phyloP scores from a whole-genome alignment of 2,797 vertebrate genomes.

The Crax fasciolata region DNA sequence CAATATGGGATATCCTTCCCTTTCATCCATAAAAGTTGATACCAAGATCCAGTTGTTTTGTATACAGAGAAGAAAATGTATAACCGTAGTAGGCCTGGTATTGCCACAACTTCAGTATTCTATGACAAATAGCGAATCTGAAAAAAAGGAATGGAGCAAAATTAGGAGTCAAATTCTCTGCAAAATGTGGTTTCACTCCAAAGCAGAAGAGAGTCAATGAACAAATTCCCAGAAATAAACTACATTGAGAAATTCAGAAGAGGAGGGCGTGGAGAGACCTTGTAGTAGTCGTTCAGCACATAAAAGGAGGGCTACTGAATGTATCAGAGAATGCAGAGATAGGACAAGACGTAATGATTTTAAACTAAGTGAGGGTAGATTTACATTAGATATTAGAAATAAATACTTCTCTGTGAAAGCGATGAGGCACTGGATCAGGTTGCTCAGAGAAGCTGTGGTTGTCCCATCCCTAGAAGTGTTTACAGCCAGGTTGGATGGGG shows the following conservation, averaged over 20 bases:
- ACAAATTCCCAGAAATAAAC: background rate
- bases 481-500: background rate
- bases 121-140: rapidly evolving
- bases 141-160: background rate
- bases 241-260: background rate
- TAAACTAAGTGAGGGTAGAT: background rate
- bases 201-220: background rate
- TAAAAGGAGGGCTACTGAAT: background rate
- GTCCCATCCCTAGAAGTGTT: background rate
- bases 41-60: background rate
- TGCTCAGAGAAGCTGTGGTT: background rate
- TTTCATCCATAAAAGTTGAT: background rate
- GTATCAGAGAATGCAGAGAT: background rate
- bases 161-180: background rate
- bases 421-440: background rate
- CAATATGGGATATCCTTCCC: background rate
- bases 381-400: background rate
- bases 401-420: background rate
- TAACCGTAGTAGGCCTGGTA: background rate
- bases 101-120: background rate
- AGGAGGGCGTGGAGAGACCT: background rate
- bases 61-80: background rate
- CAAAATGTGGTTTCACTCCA: background rate
- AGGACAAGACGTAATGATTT: background rate
- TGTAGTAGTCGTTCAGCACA: background rate